These are phyloP conservation scores for Phylloscopus trochiloides DNA, from an alignment of 2,113 vertebrate genomes.

Conservation along the genomic window DNA sequence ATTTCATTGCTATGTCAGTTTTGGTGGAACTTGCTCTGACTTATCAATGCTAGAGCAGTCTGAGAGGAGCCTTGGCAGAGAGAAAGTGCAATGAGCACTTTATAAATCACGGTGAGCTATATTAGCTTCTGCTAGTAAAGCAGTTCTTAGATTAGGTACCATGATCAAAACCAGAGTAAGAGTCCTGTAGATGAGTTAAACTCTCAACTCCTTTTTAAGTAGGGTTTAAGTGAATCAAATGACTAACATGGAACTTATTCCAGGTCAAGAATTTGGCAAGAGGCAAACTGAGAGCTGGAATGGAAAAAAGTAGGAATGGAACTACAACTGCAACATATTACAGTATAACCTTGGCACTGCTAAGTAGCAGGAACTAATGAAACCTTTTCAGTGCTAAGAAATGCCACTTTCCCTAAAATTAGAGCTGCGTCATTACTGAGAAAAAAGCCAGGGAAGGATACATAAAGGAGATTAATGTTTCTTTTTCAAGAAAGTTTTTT, in stretches of 20 bases:
- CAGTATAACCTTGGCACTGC: background rate
- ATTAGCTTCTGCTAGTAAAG: background rate
- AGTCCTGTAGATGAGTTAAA: background rate
- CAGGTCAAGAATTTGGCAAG: slow-evolving; percentile 3
- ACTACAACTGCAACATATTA: background rate
- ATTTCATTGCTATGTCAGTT: background rate
- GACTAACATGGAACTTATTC: background rate
- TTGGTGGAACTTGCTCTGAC: background rate
- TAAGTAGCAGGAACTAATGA: background rate
- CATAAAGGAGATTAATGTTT: background rate
- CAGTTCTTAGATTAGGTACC: background rate
- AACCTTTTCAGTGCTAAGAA: background rate
- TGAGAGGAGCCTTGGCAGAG: background rate
- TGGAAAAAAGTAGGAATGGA: slow-evolving; percentile 1
- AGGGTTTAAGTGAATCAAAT: background rate
- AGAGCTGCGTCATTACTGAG: background rate
- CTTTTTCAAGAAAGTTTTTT: background rate
- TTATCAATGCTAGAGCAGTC: background rate
- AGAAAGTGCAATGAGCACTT: background rate
- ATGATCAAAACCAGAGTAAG: background rate
- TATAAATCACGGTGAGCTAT: background rate
- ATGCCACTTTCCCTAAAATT: background rate
- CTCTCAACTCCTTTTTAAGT: background rate
- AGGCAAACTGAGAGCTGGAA: background rate
- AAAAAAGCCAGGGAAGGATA: background rate